A percentile compares a stretch with the other conserved stretches of the same genome.
phyloP scores from a whole-genome alignment of 2,888 invertebrate species.

The Pammene aurita region DNA sequence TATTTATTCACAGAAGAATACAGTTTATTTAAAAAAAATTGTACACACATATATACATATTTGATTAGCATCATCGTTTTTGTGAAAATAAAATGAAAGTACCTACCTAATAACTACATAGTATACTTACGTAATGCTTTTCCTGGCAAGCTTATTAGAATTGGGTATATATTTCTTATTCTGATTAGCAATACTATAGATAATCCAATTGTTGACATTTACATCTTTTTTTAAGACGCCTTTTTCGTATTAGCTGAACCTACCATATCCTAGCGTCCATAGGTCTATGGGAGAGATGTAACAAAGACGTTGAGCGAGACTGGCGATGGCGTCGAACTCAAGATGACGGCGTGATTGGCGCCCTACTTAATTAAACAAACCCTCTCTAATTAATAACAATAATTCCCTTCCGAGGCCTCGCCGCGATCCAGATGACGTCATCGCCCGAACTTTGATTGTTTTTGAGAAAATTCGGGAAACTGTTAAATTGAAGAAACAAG shows the following conservation, averaged over 20 bases:
- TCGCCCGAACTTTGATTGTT: slow-evolving; percentile 57
- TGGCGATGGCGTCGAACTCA: slow-evolving; percentile 67
- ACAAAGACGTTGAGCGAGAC: slow-evolving; percentile 78
- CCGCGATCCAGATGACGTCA: slow-evolving; percentile 75
- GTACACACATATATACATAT: no score
- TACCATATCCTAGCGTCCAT: slow-evolving; percentile 47
- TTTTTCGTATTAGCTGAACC: background rate
- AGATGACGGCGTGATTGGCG: slow-evolving; percentile 79
- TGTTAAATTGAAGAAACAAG: slow-evolving; percentile 16
- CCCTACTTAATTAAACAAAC: slow-evolving; percentile 80
- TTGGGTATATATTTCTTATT: no score
- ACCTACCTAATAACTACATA: no score
- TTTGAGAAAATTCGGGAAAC: slow-evolving; percentile 43
- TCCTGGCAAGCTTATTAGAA: no score
- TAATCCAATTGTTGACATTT: no score
- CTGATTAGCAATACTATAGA: no score
- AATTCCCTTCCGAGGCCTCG: slow-evolving; percentile 69
- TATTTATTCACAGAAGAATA: background rate
- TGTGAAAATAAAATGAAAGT: no score
- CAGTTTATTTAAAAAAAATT: no score
- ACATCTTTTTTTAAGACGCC: no score
- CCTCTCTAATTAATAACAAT: slow-evolving; percentile 82
- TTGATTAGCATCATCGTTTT: background rate
- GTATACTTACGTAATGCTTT: no score
- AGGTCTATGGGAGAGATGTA: slow-evolving; percentile 67